Evolutionary conservation across 2,113 vertebrate genomes (phyloP), one percentile per base, ranked within the genome.

Genomic region (Romanogobio albipinnatus): DNA sequence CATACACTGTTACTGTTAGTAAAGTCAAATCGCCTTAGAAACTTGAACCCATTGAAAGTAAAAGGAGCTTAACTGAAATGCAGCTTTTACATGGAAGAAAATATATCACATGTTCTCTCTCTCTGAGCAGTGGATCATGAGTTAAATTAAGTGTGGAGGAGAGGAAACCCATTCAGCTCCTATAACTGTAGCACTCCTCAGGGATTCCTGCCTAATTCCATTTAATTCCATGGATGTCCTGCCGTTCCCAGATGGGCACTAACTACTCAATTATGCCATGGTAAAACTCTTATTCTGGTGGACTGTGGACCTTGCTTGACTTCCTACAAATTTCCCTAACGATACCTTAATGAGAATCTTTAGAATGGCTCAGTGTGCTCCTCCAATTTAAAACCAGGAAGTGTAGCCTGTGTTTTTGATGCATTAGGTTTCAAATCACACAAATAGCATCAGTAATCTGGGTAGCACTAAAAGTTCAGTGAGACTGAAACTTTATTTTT

Each of bases 191-290:
- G 66, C 13, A 36, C 76, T 89, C 92, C 91, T 89, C 78, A 76
- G 92, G 91, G 92, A 93, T 86, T 87, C 64, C 82, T 86, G 87
- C 19, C 91, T 94, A 93, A 94, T 94, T 93, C 90, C 86, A 87
- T 88, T 88, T 92, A 93, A 94, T 93, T 92, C 91, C 89, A 88
- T 86, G 88, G 89, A 90, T 92, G 90, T 90, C 87, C 91, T 90
- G 91, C 86, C 90, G 90, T 89, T 92, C 93, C 88, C 92, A 91
- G 84, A 86, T 87, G 90, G 90, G 90, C 90, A 80, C 84, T 84
- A 77, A 84, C 80, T 89, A 86, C 92, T 94, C 91, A 92, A 92
- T 93, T 92, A 92, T 87, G 89, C 71, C 87, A 86, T 90, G 88
- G 90, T 91, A 91, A 91, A 90, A 88, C 89, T 89, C 89, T 89